These are phyloP conservation scores for Geopemphigus sp. DNA, from an alignment of 1,140 invertebrate genomes.

Conservation along the genomic window DNA sequence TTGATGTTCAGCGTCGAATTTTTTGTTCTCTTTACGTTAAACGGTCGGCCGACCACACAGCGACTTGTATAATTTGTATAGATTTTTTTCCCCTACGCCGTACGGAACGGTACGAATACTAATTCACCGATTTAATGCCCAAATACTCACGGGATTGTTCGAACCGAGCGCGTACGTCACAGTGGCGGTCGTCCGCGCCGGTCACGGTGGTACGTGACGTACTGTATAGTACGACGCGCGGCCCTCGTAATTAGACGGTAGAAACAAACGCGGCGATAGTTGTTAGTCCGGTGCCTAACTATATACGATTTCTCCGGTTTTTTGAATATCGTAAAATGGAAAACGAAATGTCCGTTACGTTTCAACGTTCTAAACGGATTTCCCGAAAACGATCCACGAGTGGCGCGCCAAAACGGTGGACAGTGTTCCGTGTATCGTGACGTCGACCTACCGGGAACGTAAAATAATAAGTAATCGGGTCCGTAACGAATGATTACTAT, in stretches of 20 bases:
- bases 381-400: too few relatives aligned
- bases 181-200: neutral
- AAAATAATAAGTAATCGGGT: too few relatives aligned
- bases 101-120: neutral
- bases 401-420: too few relatives aligned
- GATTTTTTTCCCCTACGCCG: neutral
- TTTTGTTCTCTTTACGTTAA: neutral
- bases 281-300: too few relatives aligned
- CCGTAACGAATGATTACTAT: too few relatives aligned
- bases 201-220: conserved; percentile 5
- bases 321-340: too few relatives aligned
- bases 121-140: conserved; percentile 1
- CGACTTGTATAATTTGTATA: conserved; percentile 14
- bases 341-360: too few relatives aligned
- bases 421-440: too few relatives aligned
- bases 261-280: too few relatives aligned
- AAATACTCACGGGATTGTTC: neutral
- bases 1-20: neutral
- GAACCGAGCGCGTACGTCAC: neutral
- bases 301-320: too few relatives aligned
- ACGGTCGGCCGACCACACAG: neutral
- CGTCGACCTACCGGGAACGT: too few relatives aligned
- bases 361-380: too few relatives aligned
- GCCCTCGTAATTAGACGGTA: neutral
- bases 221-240: neutral